A percentile compares a stretch with the other conserved stretches of the same genome.
phyloP scores from a whole-genome alignment of 2,797 vertebrate genomes.

The Lycodopsis pacificus region DNA sequence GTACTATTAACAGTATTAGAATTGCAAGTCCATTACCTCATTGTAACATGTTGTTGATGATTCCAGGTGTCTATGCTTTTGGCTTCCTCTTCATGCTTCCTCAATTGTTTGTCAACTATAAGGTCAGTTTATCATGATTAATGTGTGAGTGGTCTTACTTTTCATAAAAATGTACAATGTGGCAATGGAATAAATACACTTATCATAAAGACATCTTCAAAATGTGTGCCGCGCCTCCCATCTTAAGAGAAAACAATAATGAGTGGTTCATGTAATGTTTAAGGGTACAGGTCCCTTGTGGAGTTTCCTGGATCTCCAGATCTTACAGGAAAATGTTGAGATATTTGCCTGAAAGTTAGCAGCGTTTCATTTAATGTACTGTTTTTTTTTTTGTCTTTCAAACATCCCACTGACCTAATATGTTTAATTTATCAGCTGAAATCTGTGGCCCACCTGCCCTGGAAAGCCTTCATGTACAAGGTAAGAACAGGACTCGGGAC shows the following conservation, averaged over 20 bases:
- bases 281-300: background rate
- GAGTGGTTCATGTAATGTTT: background rate
- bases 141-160: background rate
- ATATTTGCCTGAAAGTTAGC: background rate
- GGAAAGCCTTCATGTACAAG: conserved; percentile 99
- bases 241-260: background rate
- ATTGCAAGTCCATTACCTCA: background rate
- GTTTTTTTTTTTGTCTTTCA: background rate
- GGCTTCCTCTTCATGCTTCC: conserved; percentile 99
- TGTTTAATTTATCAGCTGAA: conserved; percentile 87
- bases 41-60: background rate
- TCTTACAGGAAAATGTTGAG: background rate
- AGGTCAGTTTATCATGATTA: conserved; percentile 82
- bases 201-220: background rate
- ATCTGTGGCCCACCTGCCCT: conserved; percentile 97
- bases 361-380: background rate
- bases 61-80: conserved; percentile 95
- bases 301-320: background rate
- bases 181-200: background rate
- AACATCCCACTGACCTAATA: background rate
- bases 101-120: conserved; percentile 99
- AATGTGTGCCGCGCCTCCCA: background rate
- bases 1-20: background rate
- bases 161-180: background rate
- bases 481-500: conserved; percentile 71